Conservation (phyloP, 2,797 vertebrate genomes). For the Prionace glauca region DNA sequence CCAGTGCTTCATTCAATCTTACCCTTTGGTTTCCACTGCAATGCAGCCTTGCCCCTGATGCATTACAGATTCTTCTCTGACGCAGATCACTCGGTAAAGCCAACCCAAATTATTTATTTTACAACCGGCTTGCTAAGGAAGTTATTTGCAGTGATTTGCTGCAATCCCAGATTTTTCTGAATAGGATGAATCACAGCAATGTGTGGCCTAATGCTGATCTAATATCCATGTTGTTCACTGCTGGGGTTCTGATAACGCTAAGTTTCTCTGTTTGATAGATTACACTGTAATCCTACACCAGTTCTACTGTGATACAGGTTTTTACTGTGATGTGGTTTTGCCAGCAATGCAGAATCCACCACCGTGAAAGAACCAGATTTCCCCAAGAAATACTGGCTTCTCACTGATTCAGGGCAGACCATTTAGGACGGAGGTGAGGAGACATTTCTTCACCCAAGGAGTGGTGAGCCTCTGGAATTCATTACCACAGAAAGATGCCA, state of each 20-base stretch:
- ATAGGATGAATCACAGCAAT: neutral
- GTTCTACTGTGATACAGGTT: neutral
- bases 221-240: neutral
- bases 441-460: too few relatives aligned
- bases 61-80: neutral
- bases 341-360: neutral
- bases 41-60: neutral
- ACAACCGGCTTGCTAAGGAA: neutral
- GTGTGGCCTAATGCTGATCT: neutral
- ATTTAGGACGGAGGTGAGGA: too few relatives aligned
- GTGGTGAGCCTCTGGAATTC: too few relatives aligned
- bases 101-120: neutral
- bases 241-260: neutral
- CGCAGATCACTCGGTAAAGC: neutral
- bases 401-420: neutral
- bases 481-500: too few relatives aligned
- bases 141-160: neutral
- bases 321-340: neutral
- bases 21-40: neutral
- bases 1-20: neutral
- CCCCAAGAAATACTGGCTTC: neutral
- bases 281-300: neutral
- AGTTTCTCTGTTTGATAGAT: neutral
- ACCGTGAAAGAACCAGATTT: neutral
- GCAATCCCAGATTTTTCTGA: neutral